A percentile compares a stretch with the other conserved stretches of the same genome.
Evolutionary conservation across 2,113 vertebrate genomes (phyloP).

Genomic region (Phaethon lepturus): DNA sequence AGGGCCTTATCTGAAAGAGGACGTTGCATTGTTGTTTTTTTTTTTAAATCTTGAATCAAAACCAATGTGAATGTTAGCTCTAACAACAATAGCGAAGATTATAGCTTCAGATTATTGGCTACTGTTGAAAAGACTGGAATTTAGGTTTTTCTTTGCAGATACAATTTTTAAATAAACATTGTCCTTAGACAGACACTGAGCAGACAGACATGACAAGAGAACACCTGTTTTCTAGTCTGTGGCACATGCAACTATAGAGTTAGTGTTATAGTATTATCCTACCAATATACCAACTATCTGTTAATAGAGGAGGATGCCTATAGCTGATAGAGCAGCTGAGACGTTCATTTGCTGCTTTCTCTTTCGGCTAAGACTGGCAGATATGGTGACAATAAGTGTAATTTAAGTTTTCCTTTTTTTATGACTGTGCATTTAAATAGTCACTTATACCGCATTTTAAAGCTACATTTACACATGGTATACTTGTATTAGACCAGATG

Average conservation of each 20-base stretch:
- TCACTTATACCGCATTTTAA: not conserved
- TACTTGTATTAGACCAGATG: not conserved
- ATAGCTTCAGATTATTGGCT: not conserved
- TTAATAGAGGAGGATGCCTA: not conserved
- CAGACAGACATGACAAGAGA: not conserved
- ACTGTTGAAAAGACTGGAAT: not conserved
- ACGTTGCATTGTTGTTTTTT: fast-evolving
- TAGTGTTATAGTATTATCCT: not conserved
- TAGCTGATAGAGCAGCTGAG: not conserved
- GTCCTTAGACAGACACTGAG: not conserved
- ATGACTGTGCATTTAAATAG: not conserved
- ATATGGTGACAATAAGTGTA: not conserved
- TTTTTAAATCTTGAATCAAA: not conserved
- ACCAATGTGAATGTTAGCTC: not conserved
- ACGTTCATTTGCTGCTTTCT: not conserved
- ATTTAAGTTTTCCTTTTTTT: not conserved
- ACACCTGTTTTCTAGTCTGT: not conserved
- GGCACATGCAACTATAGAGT: not conserved
- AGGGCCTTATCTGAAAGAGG: not conserved
- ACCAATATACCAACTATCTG: not conserved
- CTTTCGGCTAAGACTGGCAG: not conserved
- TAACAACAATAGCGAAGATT: not conserved
- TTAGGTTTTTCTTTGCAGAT: not conserved
- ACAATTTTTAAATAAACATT: not conserved
- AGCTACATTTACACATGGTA: not conserved